Base-by-base conservation (phyloP, 2,888 invertebrate species). In the Horisme vitalbata region DNA sequence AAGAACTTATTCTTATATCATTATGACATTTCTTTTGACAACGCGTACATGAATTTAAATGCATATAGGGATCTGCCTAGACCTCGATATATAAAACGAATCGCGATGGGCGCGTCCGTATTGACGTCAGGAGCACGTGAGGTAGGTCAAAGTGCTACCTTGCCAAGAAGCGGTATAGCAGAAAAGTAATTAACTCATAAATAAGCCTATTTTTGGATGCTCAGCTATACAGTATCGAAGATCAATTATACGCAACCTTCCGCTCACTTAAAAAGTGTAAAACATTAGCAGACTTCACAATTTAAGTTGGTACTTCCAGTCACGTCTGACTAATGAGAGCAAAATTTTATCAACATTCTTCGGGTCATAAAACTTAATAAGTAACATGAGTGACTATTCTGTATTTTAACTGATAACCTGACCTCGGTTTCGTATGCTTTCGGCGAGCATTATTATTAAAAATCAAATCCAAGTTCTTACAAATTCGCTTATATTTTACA, bases 51-150 rank as follows among this genome's bases (percentile, higher is more conserved):
- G 6, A 18, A 18, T 4, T 18, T 18, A 18, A 18, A 18, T 5
- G 18, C 18, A 1, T 5, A 6, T 18, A 2, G 4, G 6, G 5
- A 18, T 6, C 4, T 2, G 18, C 18, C n/a, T n/a, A n/a, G n/a
- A 18, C 18, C 6, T 18, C 4, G 4, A 18, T 6, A 2, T 5
- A 34, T 34, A 8, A 10, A 12, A 36, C 21, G 26, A 12, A 23
- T 28, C 18, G 24, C 24, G 7, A 30, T 38, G 23, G 65, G 65
- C 65, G 61, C 65, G 67, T 61, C 63, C 44, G 54, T 35, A 36
- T 61, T 71, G 72, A 75, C 71, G 70, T 68, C 52, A 37, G 15
- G 14, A 62, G 54, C 68, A 69, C 68, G 71, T 78, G 79, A 72
- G 75, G 75, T 71, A 78, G 79, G 79, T 75, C 77, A 68, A 71